Evolutionary conservation across 2,113 vertebrate genomes (phyloP), one percentile per base, ranked within the genome.

Genomic region (Odocoileus hemionus): DNA sequence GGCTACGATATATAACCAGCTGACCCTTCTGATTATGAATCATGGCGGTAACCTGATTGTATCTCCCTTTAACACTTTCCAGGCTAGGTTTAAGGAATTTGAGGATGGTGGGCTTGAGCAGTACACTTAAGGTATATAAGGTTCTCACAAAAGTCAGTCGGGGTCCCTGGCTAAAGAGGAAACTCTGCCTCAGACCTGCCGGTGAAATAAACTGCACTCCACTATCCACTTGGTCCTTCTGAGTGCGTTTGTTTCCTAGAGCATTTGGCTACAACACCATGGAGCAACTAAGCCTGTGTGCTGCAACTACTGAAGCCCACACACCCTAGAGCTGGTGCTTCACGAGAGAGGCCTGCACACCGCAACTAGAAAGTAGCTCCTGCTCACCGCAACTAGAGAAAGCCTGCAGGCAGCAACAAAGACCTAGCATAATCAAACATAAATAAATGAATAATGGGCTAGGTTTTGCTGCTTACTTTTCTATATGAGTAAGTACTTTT

Each of bases 91-190:
- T 74, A 74, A 74, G 36, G 36, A 39, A 39, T 39, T 39, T 39
- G 67, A 1, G 1, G 36, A 74, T 25, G 1, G 1, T 39, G 36
- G 10, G n/a, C 21, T 70, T 70, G 19, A 3, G 19, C 67, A 70
- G n/a, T 39, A 74, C 21, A 74, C 67, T 74, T 39, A 23, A 74
- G 21, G 21, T 39, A 74, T 74, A 74, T 25, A 74, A 74, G 36
- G 3, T 39, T 74, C 13, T 23, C 19, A 39, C 21, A 13, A 39
- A 6, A 74, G 67, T 39, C 2, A 0, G 36, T 74, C 0, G 1
- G 67, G 67, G 36, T 74, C 10, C 67, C 36, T 74, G n/a, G 67
- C 67, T 39, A 74, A 74, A 74, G 67, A 74, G n/a, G 19, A 74
- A 39, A 74, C 5, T 12, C 67, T 74, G 21, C 36, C 67, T 74